These are phyloP conservation scores for Aphidius ervi DNA, from an alignment of 1,140 invertebrate species.

Conservation along the genomic window DNA sequence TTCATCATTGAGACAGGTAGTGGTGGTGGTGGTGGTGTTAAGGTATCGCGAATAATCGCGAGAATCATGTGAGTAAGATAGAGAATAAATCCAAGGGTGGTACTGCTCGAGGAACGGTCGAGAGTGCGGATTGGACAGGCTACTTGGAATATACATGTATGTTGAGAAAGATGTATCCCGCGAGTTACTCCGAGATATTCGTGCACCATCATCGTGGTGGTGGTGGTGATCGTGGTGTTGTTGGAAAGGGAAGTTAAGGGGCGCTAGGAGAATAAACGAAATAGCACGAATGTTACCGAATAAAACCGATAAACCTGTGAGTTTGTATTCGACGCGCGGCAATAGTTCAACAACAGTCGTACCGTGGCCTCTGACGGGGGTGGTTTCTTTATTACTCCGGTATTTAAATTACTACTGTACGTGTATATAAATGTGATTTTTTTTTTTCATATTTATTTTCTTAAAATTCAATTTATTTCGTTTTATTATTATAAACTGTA, in stretches of 20 bases:
- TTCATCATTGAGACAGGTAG: too few species aligned
- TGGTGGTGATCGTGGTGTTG: not conserved
- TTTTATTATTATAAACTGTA: too few species aligned
- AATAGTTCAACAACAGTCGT: conserved; percentile 44
- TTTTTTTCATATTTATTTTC: too few species aligned
- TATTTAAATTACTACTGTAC: too few species aligned
- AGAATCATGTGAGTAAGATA: conserved; percentile 4
- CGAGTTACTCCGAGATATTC: conserved; percentile 9
- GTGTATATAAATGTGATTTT: not conserved
- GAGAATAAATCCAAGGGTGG: conserved; percentile 28
- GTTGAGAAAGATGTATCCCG: not conserved
- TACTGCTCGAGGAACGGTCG: conserved; percentile 21
- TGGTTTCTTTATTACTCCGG: conserved; percentile 24
- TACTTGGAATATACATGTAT: not conserved
- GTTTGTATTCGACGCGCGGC: conserved; percentile 37
- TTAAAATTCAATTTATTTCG: too few species aligned
- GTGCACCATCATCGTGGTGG: conserved; percentile 2
- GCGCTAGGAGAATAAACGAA: conserved; percentile 20
- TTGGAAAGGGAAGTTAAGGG: conserved; percentile 10
- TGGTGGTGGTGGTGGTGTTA: too few species aligned
- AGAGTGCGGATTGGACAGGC: conserved; percentile 30
- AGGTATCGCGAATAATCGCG: too few species aligned
- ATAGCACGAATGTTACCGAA: conserved; percentile 31
- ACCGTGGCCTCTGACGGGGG: conserved; percentile 45
- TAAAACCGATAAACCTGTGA: conserved; percentile 19